phyloP scores from a whole-genome alignment of 1,140 invertebrate species.

The Leptinotarsa undecemlineata region DNA sequence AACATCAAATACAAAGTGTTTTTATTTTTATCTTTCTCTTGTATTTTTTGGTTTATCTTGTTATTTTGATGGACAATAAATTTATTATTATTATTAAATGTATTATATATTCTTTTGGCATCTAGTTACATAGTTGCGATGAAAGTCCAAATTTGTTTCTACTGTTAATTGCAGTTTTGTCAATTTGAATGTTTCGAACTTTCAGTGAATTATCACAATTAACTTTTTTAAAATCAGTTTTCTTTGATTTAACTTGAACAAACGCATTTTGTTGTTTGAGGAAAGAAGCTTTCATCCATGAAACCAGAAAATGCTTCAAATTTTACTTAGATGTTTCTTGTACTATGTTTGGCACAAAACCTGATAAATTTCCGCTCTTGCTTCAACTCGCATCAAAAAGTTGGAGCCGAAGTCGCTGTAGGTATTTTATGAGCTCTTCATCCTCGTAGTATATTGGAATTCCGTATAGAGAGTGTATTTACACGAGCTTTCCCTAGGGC shows the following conservation, averaged over 20 bases:
- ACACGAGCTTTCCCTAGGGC: conserved; percentile 35
- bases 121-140: no score
- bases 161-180: no score
- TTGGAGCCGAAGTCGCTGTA: conserved; percentile 7
- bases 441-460: conserved; percentile 41
- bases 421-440: conserved; percentile 39
- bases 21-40: no score
- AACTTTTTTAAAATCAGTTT: no score
- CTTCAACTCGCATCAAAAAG: neutral
- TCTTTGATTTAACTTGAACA: neutral
- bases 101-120: no score
- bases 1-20: no score
- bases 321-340: neutral
- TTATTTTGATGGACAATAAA: no score
- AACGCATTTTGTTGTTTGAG: neutral
- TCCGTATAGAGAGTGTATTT: conserved; percentile 36
- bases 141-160: no score
- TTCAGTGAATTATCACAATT: no score
- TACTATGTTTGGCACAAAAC: neutral
- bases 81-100: no score
- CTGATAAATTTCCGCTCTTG: conserved; percentile 9
- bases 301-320: neutral
- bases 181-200: no score
- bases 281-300: neutral
- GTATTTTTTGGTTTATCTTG: no score